phyloP scores from a whole-genome alignment of 37 sponge, comb jelly and placozoan genomes.

The Amphimedon queenslandica region DNA sequence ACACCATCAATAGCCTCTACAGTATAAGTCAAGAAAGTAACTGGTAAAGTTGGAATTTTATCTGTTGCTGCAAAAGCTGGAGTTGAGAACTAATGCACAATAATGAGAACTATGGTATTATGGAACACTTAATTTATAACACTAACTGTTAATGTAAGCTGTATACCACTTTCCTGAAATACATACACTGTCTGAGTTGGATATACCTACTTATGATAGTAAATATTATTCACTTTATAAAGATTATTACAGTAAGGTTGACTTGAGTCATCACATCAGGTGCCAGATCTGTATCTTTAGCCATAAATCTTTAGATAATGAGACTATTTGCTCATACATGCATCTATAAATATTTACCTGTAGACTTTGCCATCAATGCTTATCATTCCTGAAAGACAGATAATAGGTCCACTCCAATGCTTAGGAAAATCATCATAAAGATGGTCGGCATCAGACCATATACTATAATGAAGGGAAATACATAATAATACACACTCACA shows the following conservation, averaged over 20 bases:
- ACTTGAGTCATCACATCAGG: slow-evolving; percentile 20
- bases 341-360: slow-evolving; percentile 16
- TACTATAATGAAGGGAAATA: slow-evolving; percentile 10
- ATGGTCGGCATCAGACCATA: slow-evolving; percentile 66
- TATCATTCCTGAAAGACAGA: slow-evolving; percentile 54
- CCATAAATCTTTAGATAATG: slow-evolving; percentile 23
- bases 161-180: slow-evolving; percentile 49
- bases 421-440: slow-evolving; percentile 56
- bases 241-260: slow-evolving; percentile 18
- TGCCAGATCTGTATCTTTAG: slow-evolving; percentile 18
- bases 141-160: slow-evolving; percentile 45
- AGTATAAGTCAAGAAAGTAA: slow-evolving; percentile 45
- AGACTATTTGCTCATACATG: not conserved
- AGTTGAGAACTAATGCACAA: slow-evolving; percentile 39
- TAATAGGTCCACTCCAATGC: slow-evolving; percentile 57
- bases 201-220: slow-evolving; percentile 25
- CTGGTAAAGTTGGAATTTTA: slow-evolving; percentile 19
- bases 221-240: not conserved
- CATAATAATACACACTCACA: not conserved
- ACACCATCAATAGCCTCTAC: slow-evolving; percentile 35
- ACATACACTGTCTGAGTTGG: slow-evolving; percentile 67
- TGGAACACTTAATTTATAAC: not conserved
- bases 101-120: not conserved
- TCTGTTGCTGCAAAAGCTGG: slow-evolving; percentile 31
- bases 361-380: slow-evolving; percentile 39